Conservation (phyloP, 2,888 invertebrate species). For the Malacosoma neustria region DNA sequence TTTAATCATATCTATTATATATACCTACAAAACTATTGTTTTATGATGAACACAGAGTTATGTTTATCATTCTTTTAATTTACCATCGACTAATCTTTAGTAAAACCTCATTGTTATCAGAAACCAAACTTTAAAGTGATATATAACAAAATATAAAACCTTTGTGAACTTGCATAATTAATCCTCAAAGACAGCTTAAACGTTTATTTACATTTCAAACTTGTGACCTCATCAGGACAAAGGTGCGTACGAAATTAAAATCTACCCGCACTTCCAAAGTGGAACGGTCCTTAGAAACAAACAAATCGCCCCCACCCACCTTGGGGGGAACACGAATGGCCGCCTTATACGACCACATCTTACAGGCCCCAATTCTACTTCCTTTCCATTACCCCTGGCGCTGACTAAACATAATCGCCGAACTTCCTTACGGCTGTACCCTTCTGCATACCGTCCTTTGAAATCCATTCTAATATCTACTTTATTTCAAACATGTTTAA, state of each 20-base stretch:
- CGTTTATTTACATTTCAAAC: conserved; percentile 40
- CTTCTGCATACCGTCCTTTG: conserved; percentile 55
- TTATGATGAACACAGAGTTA: too few relatives aligned
- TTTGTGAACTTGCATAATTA: background rate
- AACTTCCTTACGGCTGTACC: conserved; percentile 74
- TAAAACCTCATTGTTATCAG: too few relatives aligned
- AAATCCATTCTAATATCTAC: conserved; percentile 32
- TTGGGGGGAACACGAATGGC: conserved; percentile 38
- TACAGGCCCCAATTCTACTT: conserved; percentile 73
- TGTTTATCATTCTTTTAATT: too few relatives aligned
- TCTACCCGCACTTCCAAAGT: conserved; percentile 60
- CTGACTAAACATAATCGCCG: conserved; percentile 74
- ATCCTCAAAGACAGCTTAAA: conserved; percentile 13
- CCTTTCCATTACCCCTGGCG: conserved; percentile 70
- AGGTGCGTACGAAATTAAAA: conserved; percentile 58
- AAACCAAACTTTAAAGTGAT: too few relatives aligned
- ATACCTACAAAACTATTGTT: too few relatives aligned
- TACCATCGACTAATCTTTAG: too few relatives aligned
- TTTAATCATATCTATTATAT: too few relatives aligned
- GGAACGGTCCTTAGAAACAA: conserved; percentile 66
- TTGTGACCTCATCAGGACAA: conserved; percentile 54
- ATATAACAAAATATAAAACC: too few relatives aligned
- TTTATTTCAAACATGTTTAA: conserved; percentile 28
- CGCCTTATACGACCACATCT: conserved; percentile 72
- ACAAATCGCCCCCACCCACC: conserved; percentile 40